Conservation (phyloP, 2,113 vertebrate species). For the Aphyosemion australe region DNA sequence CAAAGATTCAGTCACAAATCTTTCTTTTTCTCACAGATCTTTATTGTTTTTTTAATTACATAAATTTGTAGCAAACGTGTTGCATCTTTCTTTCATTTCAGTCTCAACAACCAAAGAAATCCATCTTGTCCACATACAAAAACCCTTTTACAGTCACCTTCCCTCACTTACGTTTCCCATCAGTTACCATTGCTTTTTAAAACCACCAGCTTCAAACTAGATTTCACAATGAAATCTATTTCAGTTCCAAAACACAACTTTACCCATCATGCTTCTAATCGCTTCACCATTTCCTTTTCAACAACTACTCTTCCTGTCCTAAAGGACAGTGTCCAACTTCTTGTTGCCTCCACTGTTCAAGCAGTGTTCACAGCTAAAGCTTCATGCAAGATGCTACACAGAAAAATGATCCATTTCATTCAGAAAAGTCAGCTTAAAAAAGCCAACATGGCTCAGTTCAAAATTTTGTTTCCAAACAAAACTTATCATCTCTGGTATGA, state of each 20-base stretch:
- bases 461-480: slow-evolving; percentile 67
- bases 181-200: neutral
- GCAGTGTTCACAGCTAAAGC: slow-evolving; percentile 60
- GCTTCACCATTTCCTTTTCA: slow-evolving; percentile 40
- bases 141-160: slow-evolving; percentile 40
- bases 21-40: slow-evolving; percentile 72
- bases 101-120: slow-evolving; percentile 10
- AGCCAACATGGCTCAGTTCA: slow-evolving; percentile 81
- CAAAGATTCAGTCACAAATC: slow-evolving; percentile 68
- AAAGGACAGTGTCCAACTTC: slow-evolving; percentile 37
- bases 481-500: slow-evolving; percentile 30
- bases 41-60: slow-evolving; percentile 79
- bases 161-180: slow-evolving; percentile 63
- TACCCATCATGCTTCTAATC: slow-evolving; percentile 44
- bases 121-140: slow-evolving; percentile 41
- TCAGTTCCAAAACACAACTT: slow-evolving; percentile 21
- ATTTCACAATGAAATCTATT: slow-evolving; percentile 29
- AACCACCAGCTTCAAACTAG: slow-evolving; percentile 42
- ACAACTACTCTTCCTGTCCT: slow-evolving; percentile 15
- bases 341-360: slow-evolving; percentile 20
- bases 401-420: slow-evolving; percentile 64
- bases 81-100: slow-evolving; percentile 22
- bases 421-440: slow-evolving; percentile 54
- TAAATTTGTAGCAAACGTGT: slow-evolving; percentile 53
- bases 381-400: slow-evolving; percentile 76